Evolutionary conservation across 2,888 invertebrate genomes (phyloP).

Genomic region (Parascotia fuliginaria): DNA sequence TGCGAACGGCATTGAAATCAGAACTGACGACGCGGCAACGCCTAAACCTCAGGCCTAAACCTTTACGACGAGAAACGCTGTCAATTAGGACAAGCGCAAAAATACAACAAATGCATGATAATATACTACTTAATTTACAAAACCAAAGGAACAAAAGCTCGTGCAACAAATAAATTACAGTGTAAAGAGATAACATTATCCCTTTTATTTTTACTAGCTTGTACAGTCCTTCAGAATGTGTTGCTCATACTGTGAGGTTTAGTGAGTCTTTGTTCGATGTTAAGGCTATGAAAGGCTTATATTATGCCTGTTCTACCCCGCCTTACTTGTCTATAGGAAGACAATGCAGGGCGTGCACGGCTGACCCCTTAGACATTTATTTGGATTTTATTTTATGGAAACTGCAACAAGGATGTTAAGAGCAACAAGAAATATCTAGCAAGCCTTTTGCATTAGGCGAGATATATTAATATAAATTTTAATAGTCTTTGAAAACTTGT

Average conservation of each 20-base stretch:
- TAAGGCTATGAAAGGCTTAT: conserved; percentile 43
- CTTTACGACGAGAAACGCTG: no score
- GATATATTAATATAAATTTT: no score
- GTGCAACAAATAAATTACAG: conserved; percentile 1
- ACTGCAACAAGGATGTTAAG: no score
- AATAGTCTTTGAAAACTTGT: no score
- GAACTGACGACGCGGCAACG: no score
- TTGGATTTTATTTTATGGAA: conserved; percentile 75
- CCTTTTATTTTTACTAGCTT: conserved; percentile 54
- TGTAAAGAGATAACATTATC: neutral
- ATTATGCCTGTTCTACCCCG: conserved; percentile 38
- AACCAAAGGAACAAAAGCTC: conserved; percentile 11
- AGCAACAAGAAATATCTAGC: conserved; percentile 58
- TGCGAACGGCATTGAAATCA: no score
- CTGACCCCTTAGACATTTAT: conserved; percentile 71
- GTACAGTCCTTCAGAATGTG: conserved; percentile 55
- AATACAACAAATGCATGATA: no score
- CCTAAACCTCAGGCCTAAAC: no score
- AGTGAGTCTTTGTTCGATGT: conserved; percentile 53
- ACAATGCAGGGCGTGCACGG: conserved; percentile 71
- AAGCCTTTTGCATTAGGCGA: conserved; percentile 55
- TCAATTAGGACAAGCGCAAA: no score
- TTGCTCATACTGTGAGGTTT: conserved; percentile 63
- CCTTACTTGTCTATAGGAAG: conserved; percentile 50
- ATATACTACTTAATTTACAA: no score